phyloP scores from a whole-genome alignment of 2,797 vertebrate genomes.

The Furcifer pardalis region DNA sequence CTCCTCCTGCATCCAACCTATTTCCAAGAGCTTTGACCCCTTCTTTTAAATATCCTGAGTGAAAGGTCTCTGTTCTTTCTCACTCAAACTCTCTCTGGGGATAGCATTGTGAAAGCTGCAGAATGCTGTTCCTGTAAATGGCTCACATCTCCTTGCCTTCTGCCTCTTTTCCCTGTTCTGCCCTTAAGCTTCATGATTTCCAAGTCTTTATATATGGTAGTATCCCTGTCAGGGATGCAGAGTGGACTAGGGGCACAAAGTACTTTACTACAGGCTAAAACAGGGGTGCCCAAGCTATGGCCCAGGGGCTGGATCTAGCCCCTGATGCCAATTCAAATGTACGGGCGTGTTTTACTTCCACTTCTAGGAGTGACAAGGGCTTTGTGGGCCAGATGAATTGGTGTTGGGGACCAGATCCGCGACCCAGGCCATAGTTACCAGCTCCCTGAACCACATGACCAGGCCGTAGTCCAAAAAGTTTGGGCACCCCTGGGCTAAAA shows the following conservation, averaged over 20 bases:
- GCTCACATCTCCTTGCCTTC: neutral
- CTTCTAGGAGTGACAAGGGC: no score
- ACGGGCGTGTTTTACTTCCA: no score
- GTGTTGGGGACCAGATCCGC: no score
- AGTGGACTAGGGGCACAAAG: neutral
- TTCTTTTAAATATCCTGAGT: constrained; percentile 13
- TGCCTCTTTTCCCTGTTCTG: neutral
- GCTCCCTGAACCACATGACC: no score
- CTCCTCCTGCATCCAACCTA: neutral
- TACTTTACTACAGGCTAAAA: neutral
- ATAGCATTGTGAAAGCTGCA: neutral
- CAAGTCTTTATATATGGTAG: neutral
- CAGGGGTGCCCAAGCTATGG: no score
- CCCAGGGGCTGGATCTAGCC: no score
- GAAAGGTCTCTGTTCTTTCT: neutral
- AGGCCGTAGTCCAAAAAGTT: no score
- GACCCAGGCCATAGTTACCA: no score
- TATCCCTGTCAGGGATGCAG: neutral
- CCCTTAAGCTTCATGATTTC: neutral
- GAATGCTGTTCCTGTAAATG: neutral
- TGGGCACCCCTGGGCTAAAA: no score
- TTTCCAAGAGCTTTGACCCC: constrained; percentile 10
- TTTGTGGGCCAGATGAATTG: no score
- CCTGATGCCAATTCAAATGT: no score
- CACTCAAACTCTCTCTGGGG: neutral